Evolutionary conservation across 2,797 vertebrate species (phyloP).

Genomic region (Danio jaintianensis): DNA sequence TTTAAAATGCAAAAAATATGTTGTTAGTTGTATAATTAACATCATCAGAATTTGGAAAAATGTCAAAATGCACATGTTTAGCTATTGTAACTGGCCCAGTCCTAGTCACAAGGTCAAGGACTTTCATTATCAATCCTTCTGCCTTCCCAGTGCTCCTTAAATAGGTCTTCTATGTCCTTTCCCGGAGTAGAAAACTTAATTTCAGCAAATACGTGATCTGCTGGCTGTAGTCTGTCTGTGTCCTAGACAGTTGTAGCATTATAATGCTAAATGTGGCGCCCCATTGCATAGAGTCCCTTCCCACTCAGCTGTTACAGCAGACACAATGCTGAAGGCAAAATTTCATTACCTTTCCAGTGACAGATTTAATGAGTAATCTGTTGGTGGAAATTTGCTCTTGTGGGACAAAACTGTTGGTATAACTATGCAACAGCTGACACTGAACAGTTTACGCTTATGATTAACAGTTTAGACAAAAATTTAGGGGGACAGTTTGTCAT

Average conservation of each 20-base stretch:
- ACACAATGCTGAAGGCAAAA: slow-evolving; percentile 44
- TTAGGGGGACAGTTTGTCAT: not conserved
- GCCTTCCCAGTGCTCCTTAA: not conserved
- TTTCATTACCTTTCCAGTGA: slow-evolving; percentile 69
- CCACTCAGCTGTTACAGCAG: slow-evolving; percentile 57
- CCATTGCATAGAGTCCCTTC: slow-evolving; percentile 51
- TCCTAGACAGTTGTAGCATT: slow-evolving; percentile 42
- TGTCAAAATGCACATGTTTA: not conserved
- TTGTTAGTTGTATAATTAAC: not conserved
- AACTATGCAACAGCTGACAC: slow-evolving; percentile 10
- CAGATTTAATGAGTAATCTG: slow-evolving; percentile 67
- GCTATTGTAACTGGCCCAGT: not conserved
- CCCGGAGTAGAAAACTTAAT: not conserved
- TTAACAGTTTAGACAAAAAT: slow-evolving; percentile 50
- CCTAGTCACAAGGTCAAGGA: not conserved
- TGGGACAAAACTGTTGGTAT: slow-evolving; percentile 54
- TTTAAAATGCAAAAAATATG: no score
- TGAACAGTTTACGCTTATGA: slow-evolving; percentile 49
- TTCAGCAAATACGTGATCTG: not conserved
- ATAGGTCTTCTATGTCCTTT: not conserved
- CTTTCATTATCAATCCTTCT: not conserved
- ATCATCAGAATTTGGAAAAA: not conserved
- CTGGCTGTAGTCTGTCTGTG: not conserved
- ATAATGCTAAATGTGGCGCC: slow-evolving; percentile 57
- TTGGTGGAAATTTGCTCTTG: slow-evolving; percentile 47